phyloP scores from a whole-genome alignment of 2,888 invertebrate genomes.

The Thymelicus lineola region DNA sequence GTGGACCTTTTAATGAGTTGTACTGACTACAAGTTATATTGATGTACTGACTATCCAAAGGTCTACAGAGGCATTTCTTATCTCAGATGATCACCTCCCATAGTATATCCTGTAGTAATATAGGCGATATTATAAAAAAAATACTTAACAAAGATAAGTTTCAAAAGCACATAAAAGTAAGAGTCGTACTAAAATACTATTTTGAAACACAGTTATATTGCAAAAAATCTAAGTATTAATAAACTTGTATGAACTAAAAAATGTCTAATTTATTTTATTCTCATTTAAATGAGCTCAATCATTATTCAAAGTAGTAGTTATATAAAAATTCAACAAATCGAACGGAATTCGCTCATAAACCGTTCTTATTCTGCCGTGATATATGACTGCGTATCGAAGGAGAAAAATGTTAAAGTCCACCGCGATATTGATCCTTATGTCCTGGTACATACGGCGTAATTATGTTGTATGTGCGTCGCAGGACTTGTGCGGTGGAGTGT shows the following conservation, averaged over 20 bases:
- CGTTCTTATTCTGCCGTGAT: background rate
- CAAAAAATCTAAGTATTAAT: too few species aligned
- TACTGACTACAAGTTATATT: too few species aligned
- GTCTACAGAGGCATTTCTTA: too few species aligned
- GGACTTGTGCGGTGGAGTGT: constrained; percentile 11
- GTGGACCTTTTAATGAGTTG: too few species aligned
- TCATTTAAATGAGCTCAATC: background rate
- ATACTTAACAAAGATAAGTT: too few species aligned
- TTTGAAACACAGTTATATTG: too few species aligned
- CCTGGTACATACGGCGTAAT: background rate
- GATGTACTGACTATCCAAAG: too few species aligned
- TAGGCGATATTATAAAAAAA: too few species aligned
- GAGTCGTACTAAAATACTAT: too few species aligned
- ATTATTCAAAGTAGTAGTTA: background rate
- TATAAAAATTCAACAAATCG: constrained; percentile 6
- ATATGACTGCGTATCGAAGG: background rate
- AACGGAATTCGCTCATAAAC: constrained; percentile 4
- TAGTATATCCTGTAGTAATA: too few species aligned
- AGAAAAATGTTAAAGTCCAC: background rate
- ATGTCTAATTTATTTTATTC: background rate
- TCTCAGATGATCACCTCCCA: too few species aligned
- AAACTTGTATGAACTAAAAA: background rate
- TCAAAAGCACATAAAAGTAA: too few species aligned
- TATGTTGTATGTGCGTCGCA: background rate
- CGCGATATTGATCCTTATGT: constrained; percentile 51